A percentile compares a stretch with the other conserved stretches of the same genome.
Evolutionary conservation across 2,113 vertebrate genomes (phyloP).

Genomic region (Gallinago paraguaiae): DNA sequence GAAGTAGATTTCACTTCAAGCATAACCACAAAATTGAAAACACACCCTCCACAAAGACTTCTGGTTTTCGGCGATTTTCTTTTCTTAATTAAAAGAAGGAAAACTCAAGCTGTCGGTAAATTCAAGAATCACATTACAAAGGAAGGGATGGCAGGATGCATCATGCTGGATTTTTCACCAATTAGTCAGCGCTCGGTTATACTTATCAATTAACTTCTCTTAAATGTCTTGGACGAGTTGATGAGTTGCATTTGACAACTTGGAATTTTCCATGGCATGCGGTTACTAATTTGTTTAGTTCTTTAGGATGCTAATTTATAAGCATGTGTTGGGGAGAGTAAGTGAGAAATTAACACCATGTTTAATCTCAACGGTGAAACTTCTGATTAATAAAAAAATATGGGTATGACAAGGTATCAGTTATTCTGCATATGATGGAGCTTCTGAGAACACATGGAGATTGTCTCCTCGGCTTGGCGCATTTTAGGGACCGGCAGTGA

Average conservation of each 20-base stretch:
- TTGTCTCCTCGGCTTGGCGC: background rate
- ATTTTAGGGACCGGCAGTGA: background rate
- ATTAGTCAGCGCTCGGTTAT: background rate
- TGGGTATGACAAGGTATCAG: background rate
- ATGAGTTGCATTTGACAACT: conserved; percentile 14
- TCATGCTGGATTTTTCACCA: background rate
- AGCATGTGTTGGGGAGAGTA: background rate
- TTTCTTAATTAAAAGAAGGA: conserved; percentile 6
- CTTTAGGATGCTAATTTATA: conserved; percentile 8
- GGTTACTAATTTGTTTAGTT: conserved; percentile 1
- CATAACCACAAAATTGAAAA: background rate
- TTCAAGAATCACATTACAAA: background rate
- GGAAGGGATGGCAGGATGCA: background rate
- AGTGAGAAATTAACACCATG: background rate
- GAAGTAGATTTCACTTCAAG: conserved; percentile 6
- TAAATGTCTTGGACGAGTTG: background rate
- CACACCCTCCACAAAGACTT: background rate
- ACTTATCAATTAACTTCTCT: conserved; percentile 4
- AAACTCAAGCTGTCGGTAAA: background rate
- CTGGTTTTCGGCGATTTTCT: background rate
- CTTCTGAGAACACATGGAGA: background rate
- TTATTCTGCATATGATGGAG: background rate
- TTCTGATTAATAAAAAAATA: background rate
- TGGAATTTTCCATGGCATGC: background rate
- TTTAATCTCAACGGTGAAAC: background rate